Base-by-base conservation (phyloP, 2,113 vertebrate genomes). In the Ochotona curzoniae region DNA sequence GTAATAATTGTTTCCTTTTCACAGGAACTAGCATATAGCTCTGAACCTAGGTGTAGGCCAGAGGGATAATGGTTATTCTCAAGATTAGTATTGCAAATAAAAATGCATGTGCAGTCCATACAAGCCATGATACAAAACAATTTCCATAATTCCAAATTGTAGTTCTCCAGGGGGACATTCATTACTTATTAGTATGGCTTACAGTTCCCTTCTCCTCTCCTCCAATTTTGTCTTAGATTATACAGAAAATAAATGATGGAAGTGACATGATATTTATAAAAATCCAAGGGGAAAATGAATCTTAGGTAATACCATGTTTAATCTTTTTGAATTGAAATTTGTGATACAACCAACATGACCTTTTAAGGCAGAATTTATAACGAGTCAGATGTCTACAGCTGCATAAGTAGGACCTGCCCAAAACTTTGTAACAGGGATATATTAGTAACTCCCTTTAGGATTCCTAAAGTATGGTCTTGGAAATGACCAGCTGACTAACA, bases 281-380 rank as follows among this genome's bases (percentile, higher is more conserved):
- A 64, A 54, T 82, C 12, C 28, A 78, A 96, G 79, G 35, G 28
- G 73, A 90, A 75, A 44, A 84, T 73, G 6, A 93, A 87, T 69
- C 26, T 71, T 95, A 76, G 30, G 18, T 74, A 54, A 87, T 87
- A n/a, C 5, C 83, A 67, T 26, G n/a, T 83, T 83, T 73, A 83
- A 80, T 2, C 1, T 38, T 69, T 87, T 93, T 83, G 8, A 94
- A 83, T 67, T 32, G 17, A 47, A 91, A 67, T 94, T 83, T 89
- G 44, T 32, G 67, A 81, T 79, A 63, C 38, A 80, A 66, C 8
- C 5, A 49, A 70, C 30, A 70, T 94, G 20, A 47, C 1, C 17
- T 26, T 49, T 47, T 70, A 21, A 0, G 5, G 69, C 26, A 69
- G 11, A 49, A 61, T 86, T 91, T 93, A 89, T 15, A 49, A 4